These are phyloP conservation scores for Phortica variegata DNA, from an alignment of 1,140 invertebrate species.

Conservation along the genomic window DNA sequence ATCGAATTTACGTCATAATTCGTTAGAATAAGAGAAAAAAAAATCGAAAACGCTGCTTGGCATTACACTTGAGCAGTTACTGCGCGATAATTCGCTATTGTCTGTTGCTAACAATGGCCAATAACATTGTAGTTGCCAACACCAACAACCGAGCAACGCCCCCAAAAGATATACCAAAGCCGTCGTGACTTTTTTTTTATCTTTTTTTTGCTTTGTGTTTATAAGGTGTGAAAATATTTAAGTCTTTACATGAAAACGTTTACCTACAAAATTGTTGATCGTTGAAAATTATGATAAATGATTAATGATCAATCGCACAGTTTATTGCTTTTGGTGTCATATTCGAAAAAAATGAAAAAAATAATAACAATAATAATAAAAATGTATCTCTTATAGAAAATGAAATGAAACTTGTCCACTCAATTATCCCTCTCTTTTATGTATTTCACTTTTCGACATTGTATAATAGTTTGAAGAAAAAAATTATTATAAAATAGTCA, in stretches of 20 bases:
- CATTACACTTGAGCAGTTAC: conserved; percentile 33
- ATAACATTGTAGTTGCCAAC: conserved; percentile 16
- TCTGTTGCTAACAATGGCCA: conserved; percentile 34
- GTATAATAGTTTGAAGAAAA: too few relatives aligned
- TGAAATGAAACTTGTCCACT: conserved; percentile 38
- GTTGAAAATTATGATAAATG: conserved; percentile 57
- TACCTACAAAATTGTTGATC: conserved; percentile 56
- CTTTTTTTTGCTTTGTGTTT: too few relatives aligned
- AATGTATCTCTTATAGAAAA: conserved; percentile 6
- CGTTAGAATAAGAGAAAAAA: conserved; percentile 35
- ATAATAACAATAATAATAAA: too few relatives aligned
- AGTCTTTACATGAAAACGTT: conserved; percentile 52
- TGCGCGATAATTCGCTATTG: conserved; percentile 32
- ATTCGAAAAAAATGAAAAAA: too few relatives aligned
- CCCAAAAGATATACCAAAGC: not conserved
- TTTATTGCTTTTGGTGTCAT: too few relatives aligned
- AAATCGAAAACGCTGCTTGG: conserved; percentile 1
- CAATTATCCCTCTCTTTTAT: too few relatives aligned
- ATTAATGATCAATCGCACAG: conserved; percentile 35
- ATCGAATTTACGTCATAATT: conserved; percentile 44
- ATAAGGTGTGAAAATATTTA: conserved; percentile 57
- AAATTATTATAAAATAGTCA: too few relatives aligned
- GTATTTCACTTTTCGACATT: too few relatives aligned
- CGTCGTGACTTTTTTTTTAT: conserved; percentile 45
- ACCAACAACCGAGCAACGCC: not conserved